These are phyloP conservation scores for Zootermopsis nevadensis DNA, from an alignment of 2,888 invertebrate genomes.

Conservation along the genomic window DNA sequence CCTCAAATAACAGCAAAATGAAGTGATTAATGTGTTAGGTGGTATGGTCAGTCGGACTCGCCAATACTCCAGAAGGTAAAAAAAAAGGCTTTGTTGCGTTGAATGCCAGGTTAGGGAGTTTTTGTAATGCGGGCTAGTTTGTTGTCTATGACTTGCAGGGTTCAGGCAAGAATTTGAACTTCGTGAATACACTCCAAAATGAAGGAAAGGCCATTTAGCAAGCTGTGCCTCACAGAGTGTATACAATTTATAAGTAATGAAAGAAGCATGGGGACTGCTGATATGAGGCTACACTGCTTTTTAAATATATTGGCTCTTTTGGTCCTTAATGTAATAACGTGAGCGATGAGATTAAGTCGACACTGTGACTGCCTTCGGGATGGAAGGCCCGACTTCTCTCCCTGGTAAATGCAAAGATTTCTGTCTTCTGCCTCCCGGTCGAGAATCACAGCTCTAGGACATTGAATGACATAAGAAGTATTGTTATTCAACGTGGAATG, in stretches of 20 bases:
- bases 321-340: no score
- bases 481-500: no score
- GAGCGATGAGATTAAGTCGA: no score
- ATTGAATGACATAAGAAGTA: no score
- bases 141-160: constrained; percentile 30
- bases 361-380: no score
- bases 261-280: neutral
- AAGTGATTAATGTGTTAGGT: constrained; percentile 39
- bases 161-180: neutral
- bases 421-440: no score
- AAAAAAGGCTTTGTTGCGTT: constrained; percentile 20
- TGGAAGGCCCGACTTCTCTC: no score
- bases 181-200: constrained; percentile 13
- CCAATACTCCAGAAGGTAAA: constrained; percentile 9
- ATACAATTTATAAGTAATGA: neutral
- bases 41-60: constrained; percentile 37
- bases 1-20: constrained; percentile 35
- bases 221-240: neutral
- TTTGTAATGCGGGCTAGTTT: neutral
- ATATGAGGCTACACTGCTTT: neutral
- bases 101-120: constrained; percentile 13
- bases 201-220: constrained; percentile 15
- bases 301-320: neutral
- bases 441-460: no score
- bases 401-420: no score